Conservation (phyloP, 2,797 vertebrate species). For the Martes flavigula region DNA sequence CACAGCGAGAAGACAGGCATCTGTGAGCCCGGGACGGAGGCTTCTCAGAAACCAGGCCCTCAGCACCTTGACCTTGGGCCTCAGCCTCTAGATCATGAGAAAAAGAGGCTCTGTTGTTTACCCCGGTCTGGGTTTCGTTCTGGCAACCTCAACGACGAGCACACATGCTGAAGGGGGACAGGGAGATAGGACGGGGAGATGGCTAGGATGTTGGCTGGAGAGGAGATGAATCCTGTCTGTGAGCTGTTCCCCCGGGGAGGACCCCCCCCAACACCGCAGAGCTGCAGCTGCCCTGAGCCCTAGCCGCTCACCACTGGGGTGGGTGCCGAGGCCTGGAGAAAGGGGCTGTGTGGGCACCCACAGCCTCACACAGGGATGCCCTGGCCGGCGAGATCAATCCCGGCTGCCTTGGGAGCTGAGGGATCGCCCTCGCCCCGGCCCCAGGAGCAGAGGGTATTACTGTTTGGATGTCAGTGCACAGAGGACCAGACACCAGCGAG, state of each 20-base stretch:
- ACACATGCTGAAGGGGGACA: no score
- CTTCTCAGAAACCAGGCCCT: fast-evolving
- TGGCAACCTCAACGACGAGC: fast-evolving
- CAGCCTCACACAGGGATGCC: fast-evolving
- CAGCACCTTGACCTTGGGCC: fast-evolving
- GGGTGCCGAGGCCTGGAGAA: fast-evolving
- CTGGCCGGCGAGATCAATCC: neutral
- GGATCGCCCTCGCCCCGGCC: fast-evolving
- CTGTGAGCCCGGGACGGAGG: neutral
- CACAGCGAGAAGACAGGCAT: fast-evolving
- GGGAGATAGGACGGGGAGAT: fast-evolving
- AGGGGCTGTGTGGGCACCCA: fast-evolving
- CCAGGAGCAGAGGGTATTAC: fast-evolving
- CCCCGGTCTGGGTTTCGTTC: fast-evolving
- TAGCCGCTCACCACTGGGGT: neutral
- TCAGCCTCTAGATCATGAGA: neutral
- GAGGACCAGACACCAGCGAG: neutral
- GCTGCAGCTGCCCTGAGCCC: fast-evolving
- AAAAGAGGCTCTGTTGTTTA: fast-evolving
- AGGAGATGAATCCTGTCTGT: neutral
- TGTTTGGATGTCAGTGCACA: fast-evolving
- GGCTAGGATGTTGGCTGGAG: fast-evolving
- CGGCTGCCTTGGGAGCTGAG: fast-evolving
- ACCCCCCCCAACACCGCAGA: fast-evolving
- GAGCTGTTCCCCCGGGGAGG: neutral